Conservation (phyloP, 1,140 invertebrate species). For the Araneus ventricosus region DNA sequence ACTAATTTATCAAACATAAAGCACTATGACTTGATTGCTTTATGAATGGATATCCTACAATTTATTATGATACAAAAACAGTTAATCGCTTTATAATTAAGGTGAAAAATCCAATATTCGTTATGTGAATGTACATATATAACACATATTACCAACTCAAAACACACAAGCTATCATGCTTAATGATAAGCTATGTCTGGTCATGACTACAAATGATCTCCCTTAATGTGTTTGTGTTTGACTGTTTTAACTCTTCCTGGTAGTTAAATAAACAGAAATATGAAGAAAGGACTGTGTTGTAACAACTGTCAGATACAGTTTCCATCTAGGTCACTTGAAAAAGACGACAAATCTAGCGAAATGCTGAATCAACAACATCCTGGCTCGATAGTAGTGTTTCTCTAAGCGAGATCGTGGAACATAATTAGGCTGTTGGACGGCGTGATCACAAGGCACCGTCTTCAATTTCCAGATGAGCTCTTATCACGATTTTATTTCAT, state of each 20-base stretch:
- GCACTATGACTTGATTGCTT: too few species aligned
- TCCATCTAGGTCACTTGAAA: background rate
- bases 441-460: background rate
- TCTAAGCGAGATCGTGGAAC: background rate
- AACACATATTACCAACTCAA: too few species aligned
- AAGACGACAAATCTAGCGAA: background rate
- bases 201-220: too few species aligned
- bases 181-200: too few species aligned
- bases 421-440: background rate
- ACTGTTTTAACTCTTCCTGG: background rate
- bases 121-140: too few species aligned
- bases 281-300: conserved; percentile 3
- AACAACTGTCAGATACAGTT: background rate
- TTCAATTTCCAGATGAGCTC: conserved; percentile 24
- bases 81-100: too few species aligned
- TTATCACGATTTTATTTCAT: conserved; percentile 7
- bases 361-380: background rate
- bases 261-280: background rate
- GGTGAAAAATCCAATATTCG: too few species aligned
- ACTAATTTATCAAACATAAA: too few species aligned
- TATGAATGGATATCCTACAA: too few species aligned
- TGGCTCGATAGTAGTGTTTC: background rate
- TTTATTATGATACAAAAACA: too few species aligned
- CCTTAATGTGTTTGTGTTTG: background rate
- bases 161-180: too few species aligned